These are phyloP conservation scores for Drosophila melanogaster DNA, from an alignment of 1,140 invertebrate species.

Conservation along the genomic window DNA sequence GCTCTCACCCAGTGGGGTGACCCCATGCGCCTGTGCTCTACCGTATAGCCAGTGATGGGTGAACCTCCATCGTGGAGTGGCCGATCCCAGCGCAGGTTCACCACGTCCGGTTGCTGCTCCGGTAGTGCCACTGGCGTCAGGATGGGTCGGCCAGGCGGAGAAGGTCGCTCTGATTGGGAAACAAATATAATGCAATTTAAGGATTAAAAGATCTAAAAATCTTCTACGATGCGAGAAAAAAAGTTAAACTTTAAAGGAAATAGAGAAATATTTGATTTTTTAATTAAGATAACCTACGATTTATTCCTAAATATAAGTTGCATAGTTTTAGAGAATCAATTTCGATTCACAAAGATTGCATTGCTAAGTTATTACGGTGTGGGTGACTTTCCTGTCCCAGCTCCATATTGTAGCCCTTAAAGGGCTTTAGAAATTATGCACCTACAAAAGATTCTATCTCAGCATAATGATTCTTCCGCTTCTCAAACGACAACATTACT, in stretches of 20 bases:
- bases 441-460: background rate
- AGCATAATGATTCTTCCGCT: slow-evolving; percentile 27
- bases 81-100: slow-evolving; percentile 93
- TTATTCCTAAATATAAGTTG: background rate
- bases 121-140: slow-evolving; percentile 88
- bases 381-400: too few relatives aligned
- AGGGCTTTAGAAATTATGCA: background rate
- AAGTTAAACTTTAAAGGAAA: too few relatives aligned
- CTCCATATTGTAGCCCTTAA: background rate
- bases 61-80: slow-evolving; percentile 94
- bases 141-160: slow-evolving; percentile 91
- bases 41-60: slow-evolving; percentile 92
- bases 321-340: too few relatives aligned
- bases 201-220: background rate
- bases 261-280: too few relatives aligned
- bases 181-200: too few relatives aligned
- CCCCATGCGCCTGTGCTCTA: slow-evolving; percentile 91
- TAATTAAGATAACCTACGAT: too few relatives aligned
- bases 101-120: slow-evolving; percentile 91
- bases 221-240: too few relatives aligned
- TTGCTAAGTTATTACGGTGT: background rate
- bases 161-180: slow-evolving; percentile 88
- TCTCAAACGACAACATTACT: slow-evolving; percentile 65
- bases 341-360: too few relatives aligned
- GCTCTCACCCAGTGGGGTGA: slow-evolving; percentile 91